These are phyloP conservation scores for Sebastes paucispinis DNA, from an alignment of 2,797 vertebrate species.

Conservation along the genomic window DNA sequence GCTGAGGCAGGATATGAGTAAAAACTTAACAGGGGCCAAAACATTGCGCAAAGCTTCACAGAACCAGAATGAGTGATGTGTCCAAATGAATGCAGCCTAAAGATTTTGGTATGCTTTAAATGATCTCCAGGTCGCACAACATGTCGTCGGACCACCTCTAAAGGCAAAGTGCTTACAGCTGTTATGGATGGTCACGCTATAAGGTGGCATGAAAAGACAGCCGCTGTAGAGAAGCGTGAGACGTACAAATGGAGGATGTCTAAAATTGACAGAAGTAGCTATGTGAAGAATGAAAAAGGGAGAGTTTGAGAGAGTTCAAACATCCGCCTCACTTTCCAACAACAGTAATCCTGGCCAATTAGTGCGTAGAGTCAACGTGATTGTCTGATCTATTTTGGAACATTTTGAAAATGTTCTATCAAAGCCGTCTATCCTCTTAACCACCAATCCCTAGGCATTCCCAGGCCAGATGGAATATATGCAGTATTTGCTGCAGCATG, in stretches of 20 bases:
- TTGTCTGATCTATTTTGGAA: neutral
- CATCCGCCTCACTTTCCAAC: neutral
- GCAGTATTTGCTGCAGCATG: neutral
- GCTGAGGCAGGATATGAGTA: neutral
- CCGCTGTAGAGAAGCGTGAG: neutral
- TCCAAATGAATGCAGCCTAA: neutral
- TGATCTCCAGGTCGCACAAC: neutral
- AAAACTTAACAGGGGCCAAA: neutral
- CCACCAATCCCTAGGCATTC: neutral
- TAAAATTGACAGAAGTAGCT: neutral
- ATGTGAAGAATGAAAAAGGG: neutral
- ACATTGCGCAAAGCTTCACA: neutral
- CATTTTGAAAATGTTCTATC: too few species aligned
- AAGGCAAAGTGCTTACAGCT: neutral
- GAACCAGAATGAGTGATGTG: neutral
- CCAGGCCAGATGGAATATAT: neutral
- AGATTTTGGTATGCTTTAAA: neutral
- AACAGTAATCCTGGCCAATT: neutral
- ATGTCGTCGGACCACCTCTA: neutral
- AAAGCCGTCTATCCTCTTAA: neutral
- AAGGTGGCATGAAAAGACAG: neutral
- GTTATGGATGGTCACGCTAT: neutral
- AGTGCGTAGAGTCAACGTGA: neutral
- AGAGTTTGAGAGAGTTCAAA: neutral
- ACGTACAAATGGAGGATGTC: too few species aligned